Evolutionary conservation across 2,113 vertebrate species (phyloP).

Genomic region (Halichoeres trimaculatus): DNA sequence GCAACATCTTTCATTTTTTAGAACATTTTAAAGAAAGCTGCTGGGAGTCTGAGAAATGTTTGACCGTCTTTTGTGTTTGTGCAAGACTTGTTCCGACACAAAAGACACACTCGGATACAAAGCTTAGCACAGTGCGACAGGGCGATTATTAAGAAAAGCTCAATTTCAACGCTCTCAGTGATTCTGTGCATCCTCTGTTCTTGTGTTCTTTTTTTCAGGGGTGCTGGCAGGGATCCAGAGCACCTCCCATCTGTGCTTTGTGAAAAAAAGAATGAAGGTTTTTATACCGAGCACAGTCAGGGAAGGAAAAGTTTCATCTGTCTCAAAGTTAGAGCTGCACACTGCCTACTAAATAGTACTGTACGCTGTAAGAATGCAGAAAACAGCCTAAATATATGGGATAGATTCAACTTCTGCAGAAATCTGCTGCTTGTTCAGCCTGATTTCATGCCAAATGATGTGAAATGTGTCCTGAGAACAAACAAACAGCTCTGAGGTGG

Average conservation of each 20-base stretch:
- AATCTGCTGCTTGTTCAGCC: neutral
- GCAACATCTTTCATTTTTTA: conserved; percentile 5
- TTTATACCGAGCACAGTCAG: neutral
- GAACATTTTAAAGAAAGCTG: conserved; percentile 26
- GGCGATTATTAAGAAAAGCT: conserved; percentile 42
- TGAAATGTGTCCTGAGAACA: neutral
- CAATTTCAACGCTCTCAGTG: conserved; percentile 22
- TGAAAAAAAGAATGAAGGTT: conserved; percentile 17
- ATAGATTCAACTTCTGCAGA: neutral
- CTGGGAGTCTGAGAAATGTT: conserved; percentile 19
- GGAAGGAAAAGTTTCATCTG: conserved; percentile 23
- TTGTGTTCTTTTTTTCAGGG: conserved; percentile 21
- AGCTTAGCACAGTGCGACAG: conserved; percentile 40
- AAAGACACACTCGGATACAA: conserved; percentile 40
- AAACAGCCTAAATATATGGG: neutral
- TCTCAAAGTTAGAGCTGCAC: conserved; percentile 20
- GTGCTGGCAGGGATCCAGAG: conserved; percentile 33
- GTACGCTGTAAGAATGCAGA: conserved; percentile 10
- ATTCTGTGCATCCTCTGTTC: conserved; percentile 32
- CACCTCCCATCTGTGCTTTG: conserved; percentile 22
- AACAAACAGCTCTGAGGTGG: conserved; percentile 13
- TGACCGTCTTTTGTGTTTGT: conserved; percentile 35
- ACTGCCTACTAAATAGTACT: neutral
- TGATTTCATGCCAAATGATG: neutral
- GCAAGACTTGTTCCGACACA: conserved; percentile 33